Evolutionary conservation across 1,140 invertebrate genomes (phyloP), one percentile per base, ranked within the genome.

Genomic region (Manduca sexta): DNA sequence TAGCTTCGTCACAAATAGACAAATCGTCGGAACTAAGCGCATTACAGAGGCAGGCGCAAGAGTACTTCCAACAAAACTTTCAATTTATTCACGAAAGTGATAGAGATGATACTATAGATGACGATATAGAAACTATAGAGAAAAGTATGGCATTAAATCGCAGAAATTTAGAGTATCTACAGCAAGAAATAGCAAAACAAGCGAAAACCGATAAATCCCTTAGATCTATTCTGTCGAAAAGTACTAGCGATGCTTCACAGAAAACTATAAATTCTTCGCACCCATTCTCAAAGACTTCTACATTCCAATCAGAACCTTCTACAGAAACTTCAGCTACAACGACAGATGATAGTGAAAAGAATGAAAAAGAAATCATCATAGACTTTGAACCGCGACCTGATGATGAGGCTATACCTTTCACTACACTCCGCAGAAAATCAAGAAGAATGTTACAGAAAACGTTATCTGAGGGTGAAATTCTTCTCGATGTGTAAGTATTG

Each of bases 311-410:
- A 3, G 86, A 87, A 64, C 74, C 76, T 47, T 87, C 86, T 0
- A 87, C 84, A 30, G 84, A 87, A 62, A 86, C 83, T 29, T 86
- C 81, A 2, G 74, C 74, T 3, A 86, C 86, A 21, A 83, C 80
- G 8, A 88, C 84, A 8, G 84, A 89, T 51, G 88, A 89, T 45
- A 89, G 88, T 49, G 89, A 90, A 39, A 78, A 86, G 38, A 90
- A 93, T 56, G 92, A 93, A 71, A 89, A 92, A 65, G 94, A 95
- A 83, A 95, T 95, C 48, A 91, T 95, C 38, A 95, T 95, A 56
- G 93, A 95, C 74, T 95, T 95, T 71, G 93, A 95, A 78, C 93
- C 93, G 8, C 90, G 92, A 37, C 87, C 92, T 1, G 84, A 91
- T 71, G 87, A 90, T 44, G 80, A 90, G 61, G 89, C 82, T 18